These are phyloP conservation scores for Euplexia lucipara DNA, from an alignment of 2,888 invertebrate genomes.

Conservation along the genomic window DNA sequence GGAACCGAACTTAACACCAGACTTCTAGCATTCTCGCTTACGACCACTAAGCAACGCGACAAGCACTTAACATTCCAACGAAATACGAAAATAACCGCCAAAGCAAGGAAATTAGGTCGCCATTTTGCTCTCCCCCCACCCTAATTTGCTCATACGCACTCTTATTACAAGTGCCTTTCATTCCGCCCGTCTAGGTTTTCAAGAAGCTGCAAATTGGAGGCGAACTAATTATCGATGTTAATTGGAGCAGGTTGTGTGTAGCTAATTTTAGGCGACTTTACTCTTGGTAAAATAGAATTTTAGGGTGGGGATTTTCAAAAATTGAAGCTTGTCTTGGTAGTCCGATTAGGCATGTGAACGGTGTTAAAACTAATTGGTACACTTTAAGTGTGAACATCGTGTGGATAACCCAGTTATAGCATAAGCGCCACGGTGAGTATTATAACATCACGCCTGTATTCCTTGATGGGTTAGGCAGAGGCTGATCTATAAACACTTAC, in stretches of 20 bases:
- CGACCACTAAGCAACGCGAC: too few species aligned
- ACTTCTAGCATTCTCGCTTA: too few species aligned
- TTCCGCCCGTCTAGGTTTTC: conserved; percentile 32
- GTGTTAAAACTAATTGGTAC: too few species aligned
- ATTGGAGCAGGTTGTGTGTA: conserved; percentile 17
- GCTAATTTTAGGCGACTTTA: conserved; percentile 15
- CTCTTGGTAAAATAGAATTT: background rate
- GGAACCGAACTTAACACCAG: too few species aligned
- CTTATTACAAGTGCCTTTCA: conserved; percentile 30
- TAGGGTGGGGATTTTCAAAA: background rate
- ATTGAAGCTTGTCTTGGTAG: background rate
- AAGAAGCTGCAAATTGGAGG: conserved; percentile 45
- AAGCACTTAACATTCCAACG: background rate
- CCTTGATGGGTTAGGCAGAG: too few species aligned
- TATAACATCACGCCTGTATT: too few species aligned
- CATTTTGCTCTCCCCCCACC: conserved; percentile 17
- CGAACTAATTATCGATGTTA: conserved; percentile 37
- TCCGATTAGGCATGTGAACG: too few species aligned
- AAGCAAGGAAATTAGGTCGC: conserved; percentile 23
- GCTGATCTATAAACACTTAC: too few species aligned
- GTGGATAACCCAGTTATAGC: too few species aligned
- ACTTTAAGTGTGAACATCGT: too few species aligned
- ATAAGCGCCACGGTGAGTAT: too few species aligned
- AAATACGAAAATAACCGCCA: conserved; percentile 2
- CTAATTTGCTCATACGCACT: conserved; percentile 37